These are phyloP conservation scores for Corythornis vintsioides DNA, from an alignment of 2,113 vertebrate species.

Conservation along the genomic window DNA sequence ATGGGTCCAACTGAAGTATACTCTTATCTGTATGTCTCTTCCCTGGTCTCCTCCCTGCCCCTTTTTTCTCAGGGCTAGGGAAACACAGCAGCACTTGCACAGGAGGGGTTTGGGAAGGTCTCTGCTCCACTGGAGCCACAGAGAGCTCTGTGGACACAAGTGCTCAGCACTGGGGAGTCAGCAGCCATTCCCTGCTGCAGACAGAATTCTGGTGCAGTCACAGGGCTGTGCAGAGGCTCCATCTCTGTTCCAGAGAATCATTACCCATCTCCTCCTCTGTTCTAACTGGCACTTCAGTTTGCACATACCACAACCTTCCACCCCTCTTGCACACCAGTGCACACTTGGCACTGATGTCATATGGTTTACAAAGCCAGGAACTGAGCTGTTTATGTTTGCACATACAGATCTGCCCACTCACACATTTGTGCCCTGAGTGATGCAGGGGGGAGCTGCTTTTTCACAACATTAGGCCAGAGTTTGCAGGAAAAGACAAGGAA, in stretches of 20 bases:
- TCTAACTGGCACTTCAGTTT: background rate
- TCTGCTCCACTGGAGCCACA: background rate
- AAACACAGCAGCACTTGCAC: background rate
- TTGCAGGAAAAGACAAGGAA: background rate
- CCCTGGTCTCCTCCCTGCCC: background rate
- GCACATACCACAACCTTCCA: background rate
- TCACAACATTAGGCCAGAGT: background rate
- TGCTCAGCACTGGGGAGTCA: background rate
- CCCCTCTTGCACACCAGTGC: background rate
- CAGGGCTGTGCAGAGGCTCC: background rate
- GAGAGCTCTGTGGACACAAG: background rate
- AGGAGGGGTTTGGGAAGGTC: background rate
- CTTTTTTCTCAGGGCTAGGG: background rate
- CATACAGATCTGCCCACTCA: background rate
- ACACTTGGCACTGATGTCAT: fast-evolving
- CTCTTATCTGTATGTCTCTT: background rate
- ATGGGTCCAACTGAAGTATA: background rate
- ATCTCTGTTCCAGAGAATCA: background rate
- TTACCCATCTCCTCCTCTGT: slow-evolving; percentile 17
- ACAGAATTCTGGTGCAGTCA: background rate
- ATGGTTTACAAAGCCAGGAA: slow-evolving; percentile 11
- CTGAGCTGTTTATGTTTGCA: slow-evolving; percentile 8
- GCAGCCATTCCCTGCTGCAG: background rate
- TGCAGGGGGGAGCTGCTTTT: background rate
- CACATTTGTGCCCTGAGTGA: background rate